phyloP scores from a whole-genome alignment of 2,797 vertebrate species.

The Poecilia wingei region DNA sequence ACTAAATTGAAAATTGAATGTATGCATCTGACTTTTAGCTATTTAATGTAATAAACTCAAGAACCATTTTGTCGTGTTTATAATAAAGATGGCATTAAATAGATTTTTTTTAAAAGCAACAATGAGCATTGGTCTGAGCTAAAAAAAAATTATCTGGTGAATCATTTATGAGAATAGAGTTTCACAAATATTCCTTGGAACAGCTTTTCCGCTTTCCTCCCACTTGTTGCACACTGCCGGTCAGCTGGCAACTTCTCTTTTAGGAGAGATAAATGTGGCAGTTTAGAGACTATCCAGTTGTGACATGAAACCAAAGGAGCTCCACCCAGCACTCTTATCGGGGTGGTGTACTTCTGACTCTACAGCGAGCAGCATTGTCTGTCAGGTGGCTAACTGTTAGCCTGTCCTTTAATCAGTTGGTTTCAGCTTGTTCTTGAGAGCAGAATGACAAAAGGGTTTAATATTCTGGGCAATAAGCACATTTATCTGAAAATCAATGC shows the following conservation, averaged over 20 bases:
- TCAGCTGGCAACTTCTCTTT: background rate
- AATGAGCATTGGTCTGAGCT: background rate
- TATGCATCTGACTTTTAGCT: background rate
- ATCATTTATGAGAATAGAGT: background rate
- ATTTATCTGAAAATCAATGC: background rate
- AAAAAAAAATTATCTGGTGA: background rate
- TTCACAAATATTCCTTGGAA: background rate
- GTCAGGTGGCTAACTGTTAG: background rate
- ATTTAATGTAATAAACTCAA: background rate
- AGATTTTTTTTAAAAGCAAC: too few species aligned
- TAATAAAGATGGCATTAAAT: background rate
- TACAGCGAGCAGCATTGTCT: background rate
- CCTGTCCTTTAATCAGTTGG: background rate
- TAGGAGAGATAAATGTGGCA: background rate
- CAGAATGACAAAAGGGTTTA: background rate
- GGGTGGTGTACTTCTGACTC: background rate
- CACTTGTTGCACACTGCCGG: background rate
- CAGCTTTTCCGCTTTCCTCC: too few species aligned
- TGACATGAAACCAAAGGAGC: background rate
- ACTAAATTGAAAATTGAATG: too few species aligned
- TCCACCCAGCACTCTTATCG: background rate
- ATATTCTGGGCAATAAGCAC: background rate
- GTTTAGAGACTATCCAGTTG: background rate
- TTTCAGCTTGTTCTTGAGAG: background rate
- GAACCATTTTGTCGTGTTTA: background rate